These are phyloP conservation scores for Aphelocoma coerulescens DNA, from an alignment of 2,113 vertebrate genomes.

Conservation along the genomic window DNA sequence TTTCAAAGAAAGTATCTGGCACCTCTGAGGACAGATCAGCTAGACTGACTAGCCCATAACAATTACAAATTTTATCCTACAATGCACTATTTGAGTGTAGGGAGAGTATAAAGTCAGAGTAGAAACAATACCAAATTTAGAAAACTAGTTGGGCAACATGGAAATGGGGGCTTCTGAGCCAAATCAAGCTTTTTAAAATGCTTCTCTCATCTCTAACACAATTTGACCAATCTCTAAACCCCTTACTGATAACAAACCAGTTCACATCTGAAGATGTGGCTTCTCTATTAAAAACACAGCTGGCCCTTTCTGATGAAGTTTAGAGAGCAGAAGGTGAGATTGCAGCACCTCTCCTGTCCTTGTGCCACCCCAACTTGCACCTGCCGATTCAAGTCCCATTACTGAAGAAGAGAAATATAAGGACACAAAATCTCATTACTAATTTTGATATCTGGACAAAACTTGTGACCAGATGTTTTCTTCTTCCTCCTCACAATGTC, in stretches of 20 bases:
- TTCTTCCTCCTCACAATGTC: background rate
- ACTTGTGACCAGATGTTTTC: background rate
- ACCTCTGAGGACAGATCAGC: constrained; percentile 2
- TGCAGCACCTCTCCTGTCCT: background rate
- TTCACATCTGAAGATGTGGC: background rate
- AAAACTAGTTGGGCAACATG: background rate
- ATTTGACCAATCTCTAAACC: background rate
- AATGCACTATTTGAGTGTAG: background rate
- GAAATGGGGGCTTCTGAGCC: background rate
- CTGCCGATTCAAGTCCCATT: background rate
- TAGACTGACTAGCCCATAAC: background rate
- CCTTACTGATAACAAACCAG: background rate
- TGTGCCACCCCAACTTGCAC: background rate
- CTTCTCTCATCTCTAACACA: background rate
- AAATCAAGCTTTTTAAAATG: background rate
- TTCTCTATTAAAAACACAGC: background rate
- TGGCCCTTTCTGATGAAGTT: background rate
- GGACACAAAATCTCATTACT: background rate
- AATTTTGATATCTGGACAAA: background rate
- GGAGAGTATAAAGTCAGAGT: background rate
- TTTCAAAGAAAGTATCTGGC: background rate
- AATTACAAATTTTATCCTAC: background rate
- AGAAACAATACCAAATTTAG: background rate
- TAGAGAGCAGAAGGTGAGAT: background rate
- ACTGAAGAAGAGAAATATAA: background rate